Base-by-base conservation (phyloP, 30 jellyfish, hydroid and myxozoan species). In the Mastigias papua region DNA sequence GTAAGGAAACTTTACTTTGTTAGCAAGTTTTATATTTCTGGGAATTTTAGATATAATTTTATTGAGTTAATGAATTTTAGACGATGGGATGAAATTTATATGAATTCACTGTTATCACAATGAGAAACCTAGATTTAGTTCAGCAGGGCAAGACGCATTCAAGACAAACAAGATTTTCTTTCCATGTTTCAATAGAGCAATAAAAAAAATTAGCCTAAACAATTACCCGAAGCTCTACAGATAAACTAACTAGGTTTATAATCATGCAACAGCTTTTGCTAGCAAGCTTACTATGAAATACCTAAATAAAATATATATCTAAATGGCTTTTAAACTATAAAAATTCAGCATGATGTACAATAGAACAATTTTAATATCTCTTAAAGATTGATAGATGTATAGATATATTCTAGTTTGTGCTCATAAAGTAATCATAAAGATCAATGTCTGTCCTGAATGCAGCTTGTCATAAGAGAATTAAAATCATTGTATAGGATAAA, bases 61-160 rank as follows among this genome's bases (percentile, higher is more conserved):
- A n/a, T n/a, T n/a, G n/a, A n/a, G n/a, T n/a, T n/a, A n/a, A n/a
- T n/a, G n/a, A n/a, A n/a, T n/a, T n/a, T n/a, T n/a, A n/a, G n/a
- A n/a, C n/a, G n/a, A n/a, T n/a, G n/a, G n/a, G 13, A 42, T 42
- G 7, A 21, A 54, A 54, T 54, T 54, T 0, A 54, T 54, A 3
- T 54, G 2, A 11, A 11, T 54, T 19, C 9, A 2, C 0, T 11
- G 3, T 54, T 25, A 54, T 6, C 2, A 11, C 6, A 54, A 54
- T 21, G 67, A 54, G 67, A 11, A 54, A 46, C 13, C 16, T 46
- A 46, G 16, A 16, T 16, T 16, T 46, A 46, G 27, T 54, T 54
- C 67, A 66, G 83, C 51, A 86, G 95, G 81, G 27, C 80, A 76
- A 67, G 90, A 87, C 58, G 90, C 89, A 75, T 87, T 87, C 95